Percentiles rank a stretch among this genome's conserved stretches.
These are phyloP conservation scores for Hymenochirus boettgeri DNA, from an alignment of 2,113 vertebrate species.

Conservation along the genomic window DNA sequence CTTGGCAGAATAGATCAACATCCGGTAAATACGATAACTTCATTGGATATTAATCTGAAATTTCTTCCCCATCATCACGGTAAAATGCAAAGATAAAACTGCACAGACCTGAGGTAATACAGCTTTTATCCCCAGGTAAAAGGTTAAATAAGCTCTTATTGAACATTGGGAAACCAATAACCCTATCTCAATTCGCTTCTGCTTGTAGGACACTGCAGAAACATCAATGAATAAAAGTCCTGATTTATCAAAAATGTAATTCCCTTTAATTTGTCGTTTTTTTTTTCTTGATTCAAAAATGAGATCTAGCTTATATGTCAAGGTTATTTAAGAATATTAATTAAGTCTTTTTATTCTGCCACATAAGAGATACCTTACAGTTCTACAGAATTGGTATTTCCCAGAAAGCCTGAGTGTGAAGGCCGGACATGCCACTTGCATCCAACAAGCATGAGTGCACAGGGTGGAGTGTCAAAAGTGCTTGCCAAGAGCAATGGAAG, in stretches of 20 bases:
- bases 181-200: not conserved
- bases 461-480: slow-evolving; percentile 24
- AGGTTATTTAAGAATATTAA: not conserved
- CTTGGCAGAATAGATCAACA: too few relatives aligned
- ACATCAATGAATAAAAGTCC: not conserved
- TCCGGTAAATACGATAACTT: not conserved
- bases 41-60: not conserved
- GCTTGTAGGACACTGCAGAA: not conserved
- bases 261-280: slow-evolving; percentile 30
- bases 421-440: not conserved
- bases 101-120: slow-evolving; percentile 23
- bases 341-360: not conserved
- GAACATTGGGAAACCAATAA: too few relatives aligned
- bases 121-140: not conserved
- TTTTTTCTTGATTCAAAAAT: not conserved
- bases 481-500: slow-evolving; percentile 10
- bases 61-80: not conserved
- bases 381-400: slow-evolving; percentile 3
- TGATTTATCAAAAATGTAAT: slow-evolving; percentile 1
- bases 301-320: not conserved
- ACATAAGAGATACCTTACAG: not conserved
- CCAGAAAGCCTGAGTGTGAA: slow-evolving; percentile 9
- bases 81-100: not conserved
- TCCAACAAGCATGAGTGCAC: too few relatives aligned
- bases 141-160: not conserved